These are phyloP conservation scores for Tribolium castaneum DNA, from an alignment of 1,140 invertebrate species.

Conservation along the genomic window DNA sequence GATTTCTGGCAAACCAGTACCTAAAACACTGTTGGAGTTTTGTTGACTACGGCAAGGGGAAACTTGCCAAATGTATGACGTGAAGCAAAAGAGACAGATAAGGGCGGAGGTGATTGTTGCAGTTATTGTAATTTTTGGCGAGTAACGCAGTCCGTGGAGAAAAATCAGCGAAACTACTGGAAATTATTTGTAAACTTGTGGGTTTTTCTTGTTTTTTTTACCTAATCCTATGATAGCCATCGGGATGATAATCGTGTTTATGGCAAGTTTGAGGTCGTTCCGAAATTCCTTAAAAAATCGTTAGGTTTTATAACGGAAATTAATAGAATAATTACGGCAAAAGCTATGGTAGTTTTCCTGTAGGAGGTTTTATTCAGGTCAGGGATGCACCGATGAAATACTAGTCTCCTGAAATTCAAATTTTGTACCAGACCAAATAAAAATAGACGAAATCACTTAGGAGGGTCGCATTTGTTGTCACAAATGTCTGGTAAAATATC, in stretches of 20 bases:
- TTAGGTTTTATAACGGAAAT: too few relatives aligned
- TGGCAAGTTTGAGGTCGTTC: background rate
- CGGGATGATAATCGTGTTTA: background rate
- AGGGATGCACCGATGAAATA: background rate
- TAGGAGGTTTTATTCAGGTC: background rate
- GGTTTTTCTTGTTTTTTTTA: background rate
- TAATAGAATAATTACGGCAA: background rate
- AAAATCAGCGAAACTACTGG: background rate
- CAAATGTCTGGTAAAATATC: background rate
- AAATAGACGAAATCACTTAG: background rate
- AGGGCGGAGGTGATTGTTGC: background rate
- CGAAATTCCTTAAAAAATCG: background rate
- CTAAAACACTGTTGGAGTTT: background rate
- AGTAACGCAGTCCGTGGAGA: background rate
- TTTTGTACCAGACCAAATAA: background rate
- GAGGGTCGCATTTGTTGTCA: background rate
- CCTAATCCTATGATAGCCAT: background rate
- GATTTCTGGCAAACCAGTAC: background rate
- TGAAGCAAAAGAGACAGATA: background rate
- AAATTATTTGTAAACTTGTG: background rate
- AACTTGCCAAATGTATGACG: constrained; percentile 1
- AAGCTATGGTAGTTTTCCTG: background rate
- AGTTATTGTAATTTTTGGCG: background rate
- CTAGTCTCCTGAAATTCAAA: background rate
- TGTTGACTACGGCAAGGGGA: background rate